A percentile compares a stretch with the other conserved stretches of the same genome.
Conservation (phyloP, 2,888 invertebrate species). For the Baronia brevicornis region DNA sequence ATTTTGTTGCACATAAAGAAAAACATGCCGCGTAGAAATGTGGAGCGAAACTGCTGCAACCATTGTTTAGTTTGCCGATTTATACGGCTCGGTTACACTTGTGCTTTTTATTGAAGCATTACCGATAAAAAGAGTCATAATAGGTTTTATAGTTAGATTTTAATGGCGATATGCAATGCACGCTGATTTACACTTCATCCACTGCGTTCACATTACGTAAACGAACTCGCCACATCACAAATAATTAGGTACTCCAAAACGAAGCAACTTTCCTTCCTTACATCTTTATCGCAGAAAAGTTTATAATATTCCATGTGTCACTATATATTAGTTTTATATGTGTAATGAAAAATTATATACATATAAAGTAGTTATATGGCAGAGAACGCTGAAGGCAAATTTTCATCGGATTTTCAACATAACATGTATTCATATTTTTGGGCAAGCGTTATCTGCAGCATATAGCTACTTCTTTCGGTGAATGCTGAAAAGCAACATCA, state of each 20-base stretch:
- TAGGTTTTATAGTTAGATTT: slow-evolving; percentile 67
- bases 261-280: no score
- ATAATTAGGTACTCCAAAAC: slow-evolving; percentile 1
- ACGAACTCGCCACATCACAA: slow-evolving; percentile 6
- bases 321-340: no score
- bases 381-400: no score
- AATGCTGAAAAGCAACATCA: no score
- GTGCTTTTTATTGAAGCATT: slow-evolving; percentile 73
- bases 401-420: no score
- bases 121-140: slow-evolving; percentile 71
- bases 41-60: slow-evolving; percentile 66
- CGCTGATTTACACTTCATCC: slow-evolving; percentile 48
- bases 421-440: no score
- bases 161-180: slow-evolving; percentile 57
- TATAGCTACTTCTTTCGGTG: no score
- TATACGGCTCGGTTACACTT: slow-evolving; percentile 75
- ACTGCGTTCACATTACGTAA: slow-evolving; percentile 29
- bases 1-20: slow-evolving; percentile 58
- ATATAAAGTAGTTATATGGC: no score
- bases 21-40: slow-evolving; percentile 67
- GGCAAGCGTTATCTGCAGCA: no score
- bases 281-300: no score
- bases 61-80: slow-evolving; percentile 75
- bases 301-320: no score
- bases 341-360: no score